Percentiles rank a stretch among this genome's conserved stretches.
Evolutionary conservation across 2,797 vertebrate genomes (phyloP).

Genomic region (Eptatretus atami): DNA sequence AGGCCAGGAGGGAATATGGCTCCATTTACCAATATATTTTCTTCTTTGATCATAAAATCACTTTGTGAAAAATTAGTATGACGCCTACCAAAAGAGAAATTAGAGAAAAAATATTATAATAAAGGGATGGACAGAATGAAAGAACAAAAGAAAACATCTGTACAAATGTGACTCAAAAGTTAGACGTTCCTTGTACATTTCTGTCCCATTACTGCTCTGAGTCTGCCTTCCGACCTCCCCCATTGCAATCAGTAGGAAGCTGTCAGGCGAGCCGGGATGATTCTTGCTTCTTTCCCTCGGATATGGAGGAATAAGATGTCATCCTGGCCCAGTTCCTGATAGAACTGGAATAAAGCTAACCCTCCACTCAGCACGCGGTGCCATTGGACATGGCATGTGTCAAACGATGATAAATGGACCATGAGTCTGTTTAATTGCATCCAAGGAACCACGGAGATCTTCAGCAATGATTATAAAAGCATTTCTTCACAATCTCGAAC

Average conservation of each 20-base stretch:
- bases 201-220: background rate
- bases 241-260: background rate
- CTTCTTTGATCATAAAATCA: no score
- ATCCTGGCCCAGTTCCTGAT: background rate
- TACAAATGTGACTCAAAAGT: no score
- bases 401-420: slow-evolving; percentile 6
- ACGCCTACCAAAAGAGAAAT: no score
- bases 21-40: no score
- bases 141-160: no score
- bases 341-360: slow-evolving; percentile 3
- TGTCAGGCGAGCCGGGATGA: slow-evolving; percentile 3
- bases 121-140: no score
- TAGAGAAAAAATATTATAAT: no score
- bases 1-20: no score
- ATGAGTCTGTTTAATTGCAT: slow-evolving; percentile 5
- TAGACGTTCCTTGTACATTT: background rate
- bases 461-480: background rate
- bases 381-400: slow-evolving; percentile 5
- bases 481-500: no score
- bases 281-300: background rate
- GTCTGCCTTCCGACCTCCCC: background rate
- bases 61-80: no score
- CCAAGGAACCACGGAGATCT: slow-evolving; percentile 3
- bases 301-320: background rate
- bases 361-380: background rate